phyloP scores from a whole-genome alignment of 2,888 invertebrate species.

The Archips crataeganus region DNA sequence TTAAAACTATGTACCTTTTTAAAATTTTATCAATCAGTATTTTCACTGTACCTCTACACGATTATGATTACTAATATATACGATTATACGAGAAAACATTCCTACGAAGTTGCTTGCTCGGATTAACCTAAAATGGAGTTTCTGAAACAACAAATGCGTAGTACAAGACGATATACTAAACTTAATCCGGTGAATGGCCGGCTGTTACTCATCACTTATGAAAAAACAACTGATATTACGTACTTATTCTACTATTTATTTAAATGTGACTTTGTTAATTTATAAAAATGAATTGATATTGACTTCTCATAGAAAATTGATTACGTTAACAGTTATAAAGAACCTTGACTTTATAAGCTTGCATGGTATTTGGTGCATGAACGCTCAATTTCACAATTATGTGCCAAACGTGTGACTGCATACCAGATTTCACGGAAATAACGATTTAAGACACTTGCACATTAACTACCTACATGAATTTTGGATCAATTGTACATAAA shows the following conservation, averaged over 20 bases:
- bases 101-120: slow-evolving; percentile 4
- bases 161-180: background rate
- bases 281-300: background rate
- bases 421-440: slow-evolving; percentile 48
- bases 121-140: background rate
- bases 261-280: background rate
- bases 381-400: slow-evolving; percentile 68
- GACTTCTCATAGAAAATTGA: background rate
- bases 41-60: slow-evolving; percentile 30
- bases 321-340: slow-evolving; percentile 4
- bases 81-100: slow-evolving; percentile 16
- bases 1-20: slow-evolving; percentile 21
- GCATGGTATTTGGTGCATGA: slow-evolving; percentile 59
- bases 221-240: background rate
- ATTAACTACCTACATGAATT: slow-evolving; percentile 57
- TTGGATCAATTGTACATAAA: slow-evolving; percentile 81
- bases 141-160: background rate
- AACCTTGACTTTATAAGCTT: slow-evolving; percentile 40
- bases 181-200: background rate
- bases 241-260: background rate
- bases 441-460: slow-evolving; percentile 56
- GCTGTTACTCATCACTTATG: background rate
- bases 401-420: slow-evolving; percentile 70
- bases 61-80: slow-evolving; percentile 20
- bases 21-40: slow-evolving; percentile 23